A percentile compares a stretch with the other conserved stretches of the same genome.
These are phyloP conservation scores for rat (Rattus norvegicus) DNA, from an alignment of 2,113 vertebrate genomes.

Conservation along the genomic window DNA sequence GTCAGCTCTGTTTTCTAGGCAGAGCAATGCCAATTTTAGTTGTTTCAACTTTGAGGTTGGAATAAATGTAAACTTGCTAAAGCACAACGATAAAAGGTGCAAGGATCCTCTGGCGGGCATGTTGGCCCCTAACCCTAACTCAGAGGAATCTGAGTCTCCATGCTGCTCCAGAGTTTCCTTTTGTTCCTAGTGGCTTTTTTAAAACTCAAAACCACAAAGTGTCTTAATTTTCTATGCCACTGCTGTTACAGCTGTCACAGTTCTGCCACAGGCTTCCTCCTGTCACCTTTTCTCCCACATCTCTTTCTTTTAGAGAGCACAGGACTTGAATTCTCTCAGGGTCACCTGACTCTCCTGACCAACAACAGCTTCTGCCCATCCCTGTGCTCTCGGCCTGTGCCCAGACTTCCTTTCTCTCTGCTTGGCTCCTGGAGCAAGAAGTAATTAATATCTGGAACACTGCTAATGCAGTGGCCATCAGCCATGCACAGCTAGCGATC, in stretches of 20 bases:
- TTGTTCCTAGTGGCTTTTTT: background rate
- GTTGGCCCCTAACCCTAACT: background rate
- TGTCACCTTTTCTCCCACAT: rapidly evolving
- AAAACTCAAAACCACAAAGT: slow-evolving; percentile 1
- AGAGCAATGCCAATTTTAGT: background rate
- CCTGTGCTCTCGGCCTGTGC: background rate
- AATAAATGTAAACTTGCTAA: background rate
- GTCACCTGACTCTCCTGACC: background rate
- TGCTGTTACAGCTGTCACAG: background rate
- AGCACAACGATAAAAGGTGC: background rate
- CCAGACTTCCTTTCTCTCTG: background rate
- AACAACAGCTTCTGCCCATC: background rate
- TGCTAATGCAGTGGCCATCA: background rate
- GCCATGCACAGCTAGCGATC: background rate
- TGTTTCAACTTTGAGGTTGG: background rate
- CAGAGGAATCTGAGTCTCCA: background rate
- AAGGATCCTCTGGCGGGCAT: background rate
- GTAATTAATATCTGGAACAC: background rate
- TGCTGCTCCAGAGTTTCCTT: background rate
- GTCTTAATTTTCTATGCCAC: background rate
- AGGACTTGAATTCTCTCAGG: background rate
- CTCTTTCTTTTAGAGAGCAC: background rate
- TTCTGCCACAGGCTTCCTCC: background rate
- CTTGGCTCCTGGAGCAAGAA: slow-evolving; percentile 6
- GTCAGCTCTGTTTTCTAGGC: background rate